Base-by-base conservation (phyloP, 2,797 vertebrate genomes). In the Malacoctenus gilli region DNA sequence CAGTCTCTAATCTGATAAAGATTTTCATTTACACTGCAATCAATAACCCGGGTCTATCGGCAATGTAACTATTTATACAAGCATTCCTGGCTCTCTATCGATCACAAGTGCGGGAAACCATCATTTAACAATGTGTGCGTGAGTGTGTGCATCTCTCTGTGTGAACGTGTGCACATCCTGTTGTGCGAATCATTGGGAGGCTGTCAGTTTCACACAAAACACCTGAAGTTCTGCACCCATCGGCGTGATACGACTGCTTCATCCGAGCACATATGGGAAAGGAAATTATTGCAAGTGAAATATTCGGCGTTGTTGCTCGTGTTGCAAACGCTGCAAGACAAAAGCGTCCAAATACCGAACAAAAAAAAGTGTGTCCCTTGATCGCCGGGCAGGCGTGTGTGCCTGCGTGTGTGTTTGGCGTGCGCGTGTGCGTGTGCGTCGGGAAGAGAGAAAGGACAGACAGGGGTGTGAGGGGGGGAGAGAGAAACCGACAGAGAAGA, bases 1-100 rank as follows among this genome's bases (percentile, higher is more conserved):
- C 79, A 82, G 67, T 78, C 87, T 81, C 89, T 89, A 87, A 90
- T 90, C 89, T 89, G 87, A 90, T 89, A 90, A 90, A 89, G 89
- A 89, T 90, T 90, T 90, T 90, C 88, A 90, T 90, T 90, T 89
- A 89, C 86, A 89, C 86, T 83, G 82, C 77, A 83, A 89, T 90
- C 89, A 87, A 90, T 90, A 89, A 83, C 84, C 66, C 6, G 61
- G 80, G 83, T 89, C 88, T 88, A 89, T 89, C 76, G 76, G 84
- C 84, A 85, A 89, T 85, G 86, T 88, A 89, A 89, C 89, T 89
- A 89, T 89, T 89, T 88, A 89, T 89, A 89, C 88, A 87, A 89
- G 85, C 83, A 88, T 89, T 90, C 86, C 86, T 85, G 84, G 83
- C 81, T 85, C 74, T 75, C 72, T 82, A 89, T 89, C 66, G 87